Conservation (phyloP, 1,140 invertebrate genomes). For the Drosophila auraria region DNA sequence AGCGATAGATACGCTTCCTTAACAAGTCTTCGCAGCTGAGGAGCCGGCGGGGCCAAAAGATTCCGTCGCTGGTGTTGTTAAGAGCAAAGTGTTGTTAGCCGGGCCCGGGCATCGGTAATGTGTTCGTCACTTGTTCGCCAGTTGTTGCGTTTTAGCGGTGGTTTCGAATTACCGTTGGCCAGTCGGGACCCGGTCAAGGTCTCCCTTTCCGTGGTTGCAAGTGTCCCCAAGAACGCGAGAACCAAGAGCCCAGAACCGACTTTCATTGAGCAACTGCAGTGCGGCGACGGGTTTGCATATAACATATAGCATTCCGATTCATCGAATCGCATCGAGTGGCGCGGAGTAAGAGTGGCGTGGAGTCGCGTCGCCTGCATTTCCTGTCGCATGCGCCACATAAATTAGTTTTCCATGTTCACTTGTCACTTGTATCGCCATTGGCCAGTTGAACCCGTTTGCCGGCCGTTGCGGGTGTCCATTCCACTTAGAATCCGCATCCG, state of each 20-base stretch:
- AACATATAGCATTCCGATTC: slow-evolving; percentile 36
- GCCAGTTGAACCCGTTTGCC: slow-evolving; percentile 59
- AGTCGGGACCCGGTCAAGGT: slow-evolving; percentile 68
- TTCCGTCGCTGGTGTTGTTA: slow-evolving; percentile 57
- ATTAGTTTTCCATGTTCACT: slow-evolving; percentile 80
- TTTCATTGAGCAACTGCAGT: slow-evolving; percentile 48
- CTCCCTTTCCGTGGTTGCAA: slow-evolving; percentile 37
- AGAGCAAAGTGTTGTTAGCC: slow-evolving; percentile 80
- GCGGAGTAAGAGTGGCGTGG: slow-evolving; percentile 13
- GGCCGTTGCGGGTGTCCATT: slow-evolving; percentile 65
- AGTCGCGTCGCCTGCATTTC: slow-evolving; percentile 48
- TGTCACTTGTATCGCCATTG: slow-evolving; percentile 70
- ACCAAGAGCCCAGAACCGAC: slow-evolving; percentile 17
- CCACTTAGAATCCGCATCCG: slow-evolving; percentile 56
- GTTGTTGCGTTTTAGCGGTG: slow-evolving; percentile 68
- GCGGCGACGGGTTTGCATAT: slow-evolving; percentile 25
- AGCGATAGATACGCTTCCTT: slow-evolving; percentile 69
- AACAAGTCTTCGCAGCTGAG: slow-evolving; percentile 58
- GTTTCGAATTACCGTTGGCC: slow-evolving; percentile 76
- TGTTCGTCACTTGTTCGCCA: slow-evolving; percentile 50
- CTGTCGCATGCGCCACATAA: slow-evolving; percentile 72
- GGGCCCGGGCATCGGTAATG: slow-evolving; percentile 41
- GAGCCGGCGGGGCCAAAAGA: slow-evolving; percentile 43
- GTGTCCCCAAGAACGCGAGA: slow-evolving; percentile 32
- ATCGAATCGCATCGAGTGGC: slow-evolving; percentile 37